Percentiles rank a stretch among this genome's conserved stretches.
These are phyloP conservation scores for Micropterix aruncella DNA, from an alignment of 2,888 invertebrate species.

Conservation along the genomic window DNA sequence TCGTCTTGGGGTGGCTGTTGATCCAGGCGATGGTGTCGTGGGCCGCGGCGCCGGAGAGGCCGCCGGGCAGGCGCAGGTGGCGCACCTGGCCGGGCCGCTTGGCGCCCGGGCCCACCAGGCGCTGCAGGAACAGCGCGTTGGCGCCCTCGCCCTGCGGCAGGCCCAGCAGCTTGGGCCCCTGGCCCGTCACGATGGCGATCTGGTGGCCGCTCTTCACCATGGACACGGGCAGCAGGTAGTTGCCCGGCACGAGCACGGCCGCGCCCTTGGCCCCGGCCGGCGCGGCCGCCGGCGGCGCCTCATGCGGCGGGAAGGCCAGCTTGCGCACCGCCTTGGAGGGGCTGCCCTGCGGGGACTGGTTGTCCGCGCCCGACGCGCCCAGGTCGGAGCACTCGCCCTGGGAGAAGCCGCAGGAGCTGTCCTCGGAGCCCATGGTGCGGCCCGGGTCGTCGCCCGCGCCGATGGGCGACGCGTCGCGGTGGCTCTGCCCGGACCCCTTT, in stretches of 20 bases:
- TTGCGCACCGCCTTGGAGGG: conserved; percentile 32
- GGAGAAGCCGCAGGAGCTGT: conserved; percentile 58
- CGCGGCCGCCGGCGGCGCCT: conserved; percentile 20
- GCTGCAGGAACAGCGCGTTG: conserved; percentile 50
- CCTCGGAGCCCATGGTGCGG: conserved; percentile 60
- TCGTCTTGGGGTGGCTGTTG: conserved; percentile 21
- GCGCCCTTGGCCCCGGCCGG: conserved; percentile 45
- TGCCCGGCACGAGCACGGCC: conserved; percentile 54
- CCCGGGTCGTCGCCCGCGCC: conserved; percentile 51
- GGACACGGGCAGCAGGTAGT: conserved; percentile 56
- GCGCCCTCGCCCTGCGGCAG: conserved; percentile 32
- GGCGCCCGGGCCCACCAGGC: conserved; percentile 48
- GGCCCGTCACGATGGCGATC: conserved; percentile 57
- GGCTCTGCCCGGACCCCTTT: conserved; percentile 25
- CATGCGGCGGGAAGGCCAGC: conserved; percentile 28
- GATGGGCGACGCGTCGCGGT: conserved; percentile 39
- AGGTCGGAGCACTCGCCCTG: conserved; percentile 35
- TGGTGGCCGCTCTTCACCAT: conserved; percentile 59
- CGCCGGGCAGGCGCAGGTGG: conserved; percentile 31
- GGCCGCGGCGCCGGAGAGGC: conserved; percentile 25
- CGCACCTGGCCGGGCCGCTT: conserved; percentile 44
- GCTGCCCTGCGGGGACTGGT: conserved; percentile 41
- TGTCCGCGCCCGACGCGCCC: conserved; percentile 26
- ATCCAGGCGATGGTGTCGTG: conserved; percentile 22
- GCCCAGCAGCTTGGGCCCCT: conserved; percentile 40